Percentiles rank a stretch among this genome's conserved stretches.
These are phyloP conservation scores for Hippolais icterina DNA, from an alignment of 2,113 vertebrate genomes.

Conservation along the genomic window DNA sequence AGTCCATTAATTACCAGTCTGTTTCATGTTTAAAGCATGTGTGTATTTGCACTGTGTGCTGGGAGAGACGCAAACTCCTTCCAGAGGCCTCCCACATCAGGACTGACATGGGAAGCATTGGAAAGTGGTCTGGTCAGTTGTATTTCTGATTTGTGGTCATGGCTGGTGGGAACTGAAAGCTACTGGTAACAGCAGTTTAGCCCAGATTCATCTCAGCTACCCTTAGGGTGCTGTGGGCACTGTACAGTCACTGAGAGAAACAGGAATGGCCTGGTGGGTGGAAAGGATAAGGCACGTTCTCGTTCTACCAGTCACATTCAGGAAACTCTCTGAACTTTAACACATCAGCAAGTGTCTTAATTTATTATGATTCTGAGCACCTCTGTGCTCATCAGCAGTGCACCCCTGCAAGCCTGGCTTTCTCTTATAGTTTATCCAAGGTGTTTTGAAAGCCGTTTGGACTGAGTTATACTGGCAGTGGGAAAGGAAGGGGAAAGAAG, in stretches of 20 bases:
- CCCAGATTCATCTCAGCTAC: background rate
- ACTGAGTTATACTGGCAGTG: background rate
- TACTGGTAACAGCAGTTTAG: background rate
- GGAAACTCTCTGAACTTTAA: background rate
- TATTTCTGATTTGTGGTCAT: background rate
- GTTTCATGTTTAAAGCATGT: background rate
- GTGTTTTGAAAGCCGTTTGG: background rate
- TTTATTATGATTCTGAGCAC: background rate
- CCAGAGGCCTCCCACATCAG: rapidly evolving
- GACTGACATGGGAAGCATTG: background rate
- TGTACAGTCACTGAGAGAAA: background rate
- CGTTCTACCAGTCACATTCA: background rate
- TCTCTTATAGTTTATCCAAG: background rate
- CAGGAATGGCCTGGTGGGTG: background rate
- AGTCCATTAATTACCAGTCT: background rate
- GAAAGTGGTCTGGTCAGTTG: background rate
- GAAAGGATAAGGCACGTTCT: background rate
- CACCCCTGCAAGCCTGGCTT: background rate
- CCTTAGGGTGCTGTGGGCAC: background rate
- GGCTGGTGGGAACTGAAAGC: background rate
- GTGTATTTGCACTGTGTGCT: background rate
- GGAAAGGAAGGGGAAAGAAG: background rate
- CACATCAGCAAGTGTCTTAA: background rate
- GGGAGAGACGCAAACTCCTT: background rate
- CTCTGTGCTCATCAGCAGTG: background rate